Evolutionary conservation across 2,797 vertebrate species (phyloP).

Genomic region (Acrocephalus scirpaceus): DNA sequence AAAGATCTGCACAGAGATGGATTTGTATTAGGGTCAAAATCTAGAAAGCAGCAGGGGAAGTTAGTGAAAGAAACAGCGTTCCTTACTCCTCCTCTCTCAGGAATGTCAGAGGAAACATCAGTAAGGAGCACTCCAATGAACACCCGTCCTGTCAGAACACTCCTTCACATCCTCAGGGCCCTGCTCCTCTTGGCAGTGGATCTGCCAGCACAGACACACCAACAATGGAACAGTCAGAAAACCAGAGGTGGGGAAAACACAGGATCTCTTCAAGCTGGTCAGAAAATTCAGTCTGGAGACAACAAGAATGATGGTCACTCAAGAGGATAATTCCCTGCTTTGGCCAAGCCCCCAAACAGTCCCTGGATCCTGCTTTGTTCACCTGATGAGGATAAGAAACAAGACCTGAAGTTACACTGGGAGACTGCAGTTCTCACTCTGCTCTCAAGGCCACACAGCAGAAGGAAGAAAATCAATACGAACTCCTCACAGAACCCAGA

Average conservation of each 20-base stretch:
- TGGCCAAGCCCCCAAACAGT: background rate
- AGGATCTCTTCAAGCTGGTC: rapidly evolving
- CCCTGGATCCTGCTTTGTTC: background rate
- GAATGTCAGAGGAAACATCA: background rate
- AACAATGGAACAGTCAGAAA: rapidly evolving
- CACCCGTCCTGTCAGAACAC: rapidly evolving
- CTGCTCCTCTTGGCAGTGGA: background rate
- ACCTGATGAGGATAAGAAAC: rapidly evolving
- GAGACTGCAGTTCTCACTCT: rapidly evolving
- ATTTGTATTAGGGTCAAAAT: background rate
- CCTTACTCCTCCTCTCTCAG: background rate
- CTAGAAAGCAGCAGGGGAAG: background rate
- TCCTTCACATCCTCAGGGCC: rapidly evolving
- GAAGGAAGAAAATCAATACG: background rate
- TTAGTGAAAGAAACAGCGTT: rapidly evolving
- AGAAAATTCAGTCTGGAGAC: background rate
- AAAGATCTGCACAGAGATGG: background rate
- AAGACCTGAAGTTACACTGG: no score
- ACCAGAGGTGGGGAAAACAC: background rate
- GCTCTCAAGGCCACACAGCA: rapidly evolving
- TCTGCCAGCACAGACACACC: background rate
- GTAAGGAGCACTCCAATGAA: rapidly evolving
- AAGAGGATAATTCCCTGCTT: rapidly evolving
- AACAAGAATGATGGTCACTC: rapidly evolving
- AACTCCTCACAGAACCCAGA: background rate